A percentile compares a stretch with the other conserved stretches of the same genome.
Conservation (phyloP, 2,888 invertebrate genomes). For the Drosophila longiperda region DNA sequence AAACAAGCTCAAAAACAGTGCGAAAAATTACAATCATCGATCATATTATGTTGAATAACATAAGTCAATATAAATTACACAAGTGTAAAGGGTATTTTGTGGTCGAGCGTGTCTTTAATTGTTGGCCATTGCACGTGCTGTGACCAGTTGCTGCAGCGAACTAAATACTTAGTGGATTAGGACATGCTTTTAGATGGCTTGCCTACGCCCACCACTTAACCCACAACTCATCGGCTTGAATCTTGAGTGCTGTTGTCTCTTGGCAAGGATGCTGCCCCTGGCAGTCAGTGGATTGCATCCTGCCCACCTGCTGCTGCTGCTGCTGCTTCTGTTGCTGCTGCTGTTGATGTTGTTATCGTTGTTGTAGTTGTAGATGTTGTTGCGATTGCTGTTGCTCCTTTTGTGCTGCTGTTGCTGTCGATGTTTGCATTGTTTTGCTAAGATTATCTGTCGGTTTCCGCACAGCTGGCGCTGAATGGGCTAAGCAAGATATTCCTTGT, state of each 20-base stretch:
- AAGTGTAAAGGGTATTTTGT: conserved; percentile 6
- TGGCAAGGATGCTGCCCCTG: conserved; percentile 16
- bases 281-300: conserved; percentile 28
- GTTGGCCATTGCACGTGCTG: background rate
- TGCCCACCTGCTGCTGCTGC: conserved; percentile 13
- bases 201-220: background rate
- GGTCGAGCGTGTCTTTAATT: background rate
- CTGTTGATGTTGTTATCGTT: conserved; percentile 7
- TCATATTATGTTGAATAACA: background rate
- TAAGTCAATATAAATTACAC: background rate
- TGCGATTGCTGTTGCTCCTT: background rate
- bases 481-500: conserved; percentile 24
- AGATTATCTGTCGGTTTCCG: conserved; percentile 59
- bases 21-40: background rate
- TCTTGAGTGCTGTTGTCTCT: conserved; percentile 33
- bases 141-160: conserved; percentile 11
- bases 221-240: background rate
- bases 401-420: conserved; percentile 9
- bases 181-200: conserved; percentile 35
- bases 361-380: background rate
- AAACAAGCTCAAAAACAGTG: background rate
- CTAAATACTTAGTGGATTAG: conserved; percentile 44
- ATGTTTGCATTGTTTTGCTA: conserved; percentile 52
- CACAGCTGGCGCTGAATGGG: conserved; percentile 61
- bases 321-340: conserved; percentile 2